Percentiles rank a stretch among this genome's conserved stretches.
Evolutionary conservation across 2,888 invertebrate species (phyloP).

Genomic region (Neoascia interrupta): DNA sequence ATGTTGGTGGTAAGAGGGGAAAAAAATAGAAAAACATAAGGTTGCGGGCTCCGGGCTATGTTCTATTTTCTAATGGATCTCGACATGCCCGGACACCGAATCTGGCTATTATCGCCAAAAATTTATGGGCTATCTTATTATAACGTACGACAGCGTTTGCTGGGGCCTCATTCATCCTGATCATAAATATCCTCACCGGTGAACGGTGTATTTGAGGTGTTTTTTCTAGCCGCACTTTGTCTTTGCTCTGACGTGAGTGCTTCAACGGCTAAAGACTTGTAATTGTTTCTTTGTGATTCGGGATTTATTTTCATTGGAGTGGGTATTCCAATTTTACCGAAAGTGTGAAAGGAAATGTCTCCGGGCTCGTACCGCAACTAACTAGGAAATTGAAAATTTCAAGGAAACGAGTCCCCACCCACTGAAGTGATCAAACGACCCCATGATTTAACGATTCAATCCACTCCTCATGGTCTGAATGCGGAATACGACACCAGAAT

Average conservation of each 20-base stretch:
- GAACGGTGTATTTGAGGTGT: constrained; percentile 33
- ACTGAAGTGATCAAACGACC: not conserved
- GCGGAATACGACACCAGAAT: constrained; percentile 29
- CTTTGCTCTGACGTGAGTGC: constrained; percentile 28
- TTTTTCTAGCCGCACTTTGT: constrained; percentile 46
- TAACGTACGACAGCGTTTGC: constrained; percentile 51
- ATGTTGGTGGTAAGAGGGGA: not conserved
- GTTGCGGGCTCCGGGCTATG: constrained; percentile 23
- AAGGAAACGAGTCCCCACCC: too few relatives aligned
- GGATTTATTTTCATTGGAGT: not conserved
- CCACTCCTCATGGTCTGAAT: constrained; percentile 5
- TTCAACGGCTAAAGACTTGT: constrained; percentile 13
- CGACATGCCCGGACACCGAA: constrained; percentile 34
- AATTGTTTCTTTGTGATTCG: constrained; percentile 49
- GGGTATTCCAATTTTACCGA: not conserved
- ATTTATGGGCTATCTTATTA: constrained; percentile 63
- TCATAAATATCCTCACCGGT: constrained; percentile 37
- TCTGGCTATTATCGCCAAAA: constrained; percentile 56
- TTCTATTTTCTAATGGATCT: constrained; percentile 49
- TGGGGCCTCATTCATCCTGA: constrained; percentile 51
- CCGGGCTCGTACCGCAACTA: too few relatives aligned
- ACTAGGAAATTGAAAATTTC: not conserved
- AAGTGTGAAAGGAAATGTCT: too few relatives aligned
- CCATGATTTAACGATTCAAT: too few relatives aligned
- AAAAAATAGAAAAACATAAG: constrained; percentile 32